Percentiles rank a stretch among this genome's conserved stretches.
Conservation (phyloP, 2,888 invertebrate species). For the Megalurothrips usitatus region DNA sequence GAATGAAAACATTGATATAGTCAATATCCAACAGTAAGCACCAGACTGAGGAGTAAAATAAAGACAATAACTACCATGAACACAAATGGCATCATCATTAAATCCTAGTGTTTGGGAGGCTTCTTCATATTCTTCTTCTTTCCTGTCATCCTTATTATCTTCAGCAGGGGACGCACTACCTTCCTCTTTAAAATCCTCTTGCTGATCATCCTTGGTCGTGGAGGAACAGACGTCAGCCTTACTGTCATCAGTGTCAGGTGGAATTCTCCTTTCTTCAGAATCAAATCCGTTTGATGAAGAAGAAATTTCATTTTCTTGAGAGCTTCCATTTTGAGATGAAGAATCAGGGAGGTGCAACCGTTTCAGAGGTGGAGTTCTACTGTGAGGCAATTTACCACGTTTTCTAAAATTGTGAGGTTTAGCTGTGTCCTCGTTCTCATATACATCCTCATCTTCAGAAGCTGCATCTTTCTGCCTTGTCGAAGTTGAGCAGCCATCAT, state of each 20-base stretch:
- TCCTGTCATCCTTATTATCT: conserved; percentile 29
- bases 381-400: not conserved
- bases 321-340: not conserved
- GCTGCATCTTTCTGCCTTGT: not conserved
- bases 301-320: not conserved
- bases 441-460: not conserved
- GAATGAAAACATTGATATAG: conserved; percentile 30
- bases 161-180: not conserved
- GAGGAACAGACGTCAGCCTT: not conserved
- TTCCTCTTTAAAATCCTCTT: not conserved
- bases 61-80: conserved; percentile 45
- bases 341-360: not conserved
- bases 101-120: conserved; percentile 46
- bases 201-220: not conserved
- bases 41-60: too few relatives aligned
- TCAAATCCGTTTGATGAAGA: not conserved
- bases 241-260: not conserved
- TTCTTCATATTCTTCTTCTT: conserved; percentile 43
- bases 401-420: not conserved
- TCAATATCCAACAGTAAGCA: not conserved
- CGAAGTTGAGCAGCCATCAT: not conserved
- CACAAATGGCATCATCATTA: conserved; percentile 55
- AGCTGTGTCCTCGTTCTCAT: not conserved
- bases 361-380: not conserved
- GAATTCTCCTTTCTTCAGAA: not conserved